Evolutionary conservation across 2,888 invertebrate genomes (phyloP), one percentile per base, ranked within the genome.

Genomic region (Girardia tigrina): DNA sequence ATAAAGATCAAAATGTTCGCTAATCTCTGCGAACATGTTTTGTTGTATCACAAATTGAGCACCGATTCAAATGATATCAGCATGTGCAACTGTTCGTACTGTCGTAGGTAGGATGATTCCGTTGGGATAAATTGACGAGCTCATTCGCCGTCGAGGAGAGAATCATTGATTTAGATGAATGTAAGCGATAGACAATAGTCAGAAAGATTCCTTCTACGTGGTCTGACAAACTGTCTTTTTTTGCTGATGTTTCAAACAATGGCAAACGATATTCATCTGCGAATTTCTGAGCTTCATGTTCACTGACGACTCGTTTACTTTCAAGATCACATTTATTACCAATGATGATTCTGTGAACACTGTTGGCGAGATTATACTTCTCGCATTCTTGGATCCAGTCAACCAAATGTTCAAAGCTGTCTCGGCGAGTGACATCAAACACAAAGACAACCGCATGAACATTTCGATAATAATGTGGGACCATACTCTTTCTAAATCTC

Each of bases 361-460:
- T 69, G 1, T 85, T 82, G 80, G 86, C 87, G 76, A 89, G 84
- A 74, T 88, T 88, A 81, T 90, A 88, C 8, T 87, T 86, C 80
- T 89, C 88, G 80, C 90, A 89, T 82, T 91, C 90, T 26, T 88
- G 87, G 81, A 91, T 88, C 91, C 91, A 91, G 73, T 87, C 87
- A 0, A 88, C 87, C 81, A 91, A 86, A 79, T 83, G 87, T 79
- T 89, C 87, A 81, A 89, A 89, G 0, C 89, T 88, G 71, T 86
- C 85, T 1, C 87, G 80, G 78, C 84, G 89, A 8, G 90, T 90
- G 75, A 90, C 88, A 85, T 91, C 90, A 84, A 90, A 91, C 0
- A 90, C 90, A 80, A 90, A 89, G 72, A 91, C 89, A n/a, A 91
- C 89, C n/a, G 90, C 90, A 83, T 90, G 88, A 0, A 89, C 89